Evolutionary conservation across 2,113 vertebrate species (phyloP).

Genomic region (Monopterus albus): DNA sequence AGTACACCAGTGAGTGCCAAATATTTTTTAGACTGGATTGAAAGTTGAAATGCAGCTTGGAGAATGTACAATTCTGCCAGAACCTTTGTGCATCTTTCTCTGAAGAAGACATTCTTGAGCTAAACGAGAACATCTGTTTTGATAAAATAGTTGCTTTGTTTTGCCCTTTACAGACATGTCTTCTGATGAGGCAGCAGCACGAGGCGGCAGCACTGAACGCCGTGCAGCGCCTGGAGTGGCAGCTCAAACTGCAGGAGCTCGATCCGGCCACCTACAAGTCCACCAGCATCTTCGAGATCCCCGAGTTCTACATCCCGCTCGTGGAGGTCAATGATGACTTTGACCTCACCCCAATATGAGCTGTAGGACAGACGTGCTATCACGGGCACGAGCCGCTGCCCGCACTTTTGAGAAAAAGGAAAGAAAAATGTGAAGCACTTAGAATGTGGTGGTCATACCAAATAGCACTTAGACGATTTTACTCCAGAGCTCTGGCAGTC

Average conservation of each 20-base stretch:
- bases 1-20: no score
- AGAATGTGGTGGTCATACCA: constrained; percentile 39
- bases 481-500: constrained; percentile 60
- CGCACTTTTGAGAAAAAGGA: constrained; percentile 16
- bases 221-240: constrained; percentile 97
- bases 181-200: constrained; percentile 98
- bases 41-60: background rate
- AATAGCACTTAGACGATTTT: constrained; percentile 60
- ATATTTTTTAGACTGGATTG: background rate
- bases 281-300: constrained; percentile 98
- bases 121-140: constrained; percentile 9
- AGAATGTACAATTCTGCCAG: background rate
- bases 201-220: constrained; percentile 98
- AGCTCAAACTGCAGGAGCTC: constrained; percentile 97
- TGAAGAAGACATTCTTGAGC: background rate
- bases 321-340: constrained; percentile 99
- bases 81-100: background rate
- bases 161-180: constrained; percentile 87
- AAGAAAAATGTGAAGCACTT: constrained; percentile 75
- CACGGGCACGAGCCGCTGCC: background rate
- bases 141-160: background rate
- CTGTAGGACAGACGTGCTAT: background rate
- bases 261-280: constrained; percentile 97
- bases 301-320: constrained; percentile 98
- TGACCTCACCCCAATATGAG: constrained; percentile 97